Conservation (phyloP, 2,113 vertebrate genomes). For the Lampris megalopsis region DNA sequence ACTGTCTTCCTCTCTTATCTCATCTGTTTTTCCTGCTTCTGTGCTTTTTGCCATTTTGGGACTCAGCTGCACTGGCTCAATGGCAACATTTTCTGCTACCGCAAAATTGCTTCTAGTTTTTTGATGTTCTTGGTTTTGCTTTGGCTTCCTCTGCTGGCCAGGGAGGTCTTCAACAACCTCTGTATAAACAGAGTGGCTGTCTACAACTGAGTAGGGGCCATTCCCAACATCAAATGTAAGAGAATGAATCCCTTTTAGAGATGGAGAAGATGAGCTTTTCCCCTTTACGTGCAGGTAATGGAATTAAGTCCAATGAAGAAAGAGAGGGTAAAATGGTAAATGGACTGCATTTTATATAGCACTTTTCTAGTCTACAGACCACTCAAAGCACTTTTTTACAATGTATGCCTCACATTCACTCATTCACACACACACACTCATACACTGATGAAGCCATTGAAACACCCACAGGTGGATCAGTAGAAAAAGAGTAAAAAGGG, state of each 20-base stretch:
- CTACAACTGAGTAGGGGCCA: background rate
- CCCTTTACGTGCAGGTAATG: slow-evolving; percentile 32
- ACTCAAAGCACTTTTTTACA: too few species aligned
- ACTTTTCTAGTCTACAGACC: too few species aligned
- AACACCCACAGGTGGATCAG: background rate
- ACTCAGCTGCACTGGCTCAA: background rate
- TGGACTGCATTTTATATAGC: too few species aligned
- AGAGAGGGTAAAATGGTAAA: background rate
- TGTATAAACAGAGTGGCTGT: background rate
- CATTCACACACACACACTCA: too few species aligned
- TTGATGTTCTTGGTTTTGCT: background rate
- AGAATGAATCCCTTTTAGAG: slow-evolving; percentile 25
- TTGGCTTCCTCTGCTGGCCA: slow-evolving; percentile 24
- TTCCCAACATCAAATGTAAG: slow-evolving; percentile 56
- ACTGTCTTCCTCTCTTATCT: background rate
- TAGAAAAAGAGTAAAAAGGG: slow-evolving; percentile 52
- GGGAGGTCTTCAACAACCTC: background rate
- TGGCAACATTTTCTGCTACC: background rate
- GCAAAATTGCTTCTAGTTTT: background rate
- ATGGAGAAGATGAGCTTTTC: slow-evolving; percentile 5
- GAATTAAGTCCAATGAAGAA: slow-evolving; percentile 19
- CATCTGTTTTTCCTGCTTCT: background rate
- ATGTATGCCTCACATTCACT: too few species aligned
- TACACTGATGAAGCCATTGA: too few species aligned
- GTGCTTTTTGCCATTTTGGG: background rate